A percentile compares a stretch with the other conserved stretches of the same genome.
These are phyloP conservation scores for Thaumatotibia leucotreta DNA, from an alignment of 1,140 invertebrate genomes.

Conservation along the genomic window DNA sequence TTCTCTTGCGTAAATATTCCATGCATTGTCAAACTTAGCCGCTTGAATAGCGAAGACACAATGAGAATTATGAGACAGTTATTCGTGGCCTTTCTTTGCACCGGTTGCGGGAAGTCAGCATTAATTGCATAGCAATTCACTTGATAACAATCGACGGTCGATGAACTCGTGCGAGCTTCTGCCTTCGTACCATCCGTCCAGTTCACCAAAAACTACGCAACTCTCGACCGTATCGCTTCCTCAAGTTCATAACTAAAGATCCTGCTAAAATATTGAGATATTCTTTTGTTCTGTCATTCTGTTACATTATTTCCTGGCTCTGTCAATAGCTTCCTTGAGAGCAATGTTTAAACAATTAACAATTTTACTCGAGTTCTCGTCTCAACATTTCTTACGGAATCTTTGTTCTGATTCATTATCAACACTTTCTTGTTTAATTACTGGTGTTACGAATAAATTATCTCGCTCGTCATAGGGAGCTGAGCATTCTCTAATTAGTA, in stretches of 20 bases:
- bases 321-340: conserved; percentile 5
- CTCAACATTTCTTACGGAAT: conserved; percentile 27
- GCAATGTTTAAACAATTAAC: not conserved
- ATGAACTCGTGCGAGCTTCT: conserved; percentile 47
- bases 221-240: conserved; percentile 23
- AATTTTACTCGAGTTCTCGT: conserved; percentile 25
- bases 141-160: conserved; percentile 52
- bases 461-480: not conserved
- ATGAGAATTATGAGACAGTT: conserved; percentile 10
- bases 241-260: not conserved
- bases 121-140: conserved; percentile 49
- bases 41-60: not conserved
- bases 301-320: not conserved
- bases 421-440: conserved; percentile 34
- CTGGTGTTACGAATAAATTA: conserved; percentile 4
- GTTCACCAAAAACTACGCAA: conserved; percentile 4
- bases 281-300: conserved; percentile 15
- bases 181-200: conserved; percentile 26
- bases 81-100: conserved; percentile 5
- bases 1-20: not conserved
- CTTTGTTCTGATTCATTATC: conserved; percentile 35
- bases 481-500: not conserved
- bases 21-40: not conserved
- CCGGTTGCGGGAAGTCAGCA: conserved; percentile 31
- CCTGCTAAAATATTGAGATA: not conserved